Conservation (phyloP, 2,113 vertebrate species). For the Equus przewalskii region DNA sequence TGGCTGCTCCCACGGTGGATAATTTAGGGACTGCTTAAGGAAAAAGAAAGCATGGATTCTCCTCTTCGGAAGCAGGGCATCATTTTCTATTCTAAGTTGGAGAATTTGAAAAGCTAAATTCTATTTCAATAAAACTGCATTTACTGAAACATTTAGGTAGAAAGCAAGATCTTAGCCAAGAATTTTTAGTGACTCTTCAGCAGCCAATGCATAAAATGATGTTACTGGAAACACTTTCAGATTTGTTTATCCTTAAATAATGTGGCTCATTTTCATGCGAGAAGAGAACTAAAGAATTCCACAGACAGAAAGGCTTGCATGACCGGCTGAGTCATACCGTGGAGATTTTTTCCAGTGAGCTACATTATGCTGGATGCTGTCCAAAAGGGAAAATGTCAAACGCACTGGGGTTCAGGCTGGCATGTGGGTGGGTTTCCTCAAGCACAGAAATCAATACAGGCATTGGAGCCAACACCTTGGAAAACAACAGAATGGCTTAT, state of each 20-base stretch:
- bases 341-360: constrained; percentile 76
- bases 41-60: background rate
- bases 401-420: constrained; percentile 73
- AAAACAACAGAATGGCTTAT: constrained; percentile 65
- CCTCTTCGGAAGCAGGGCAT: background rate
- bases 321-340: constrained; percentile 70
- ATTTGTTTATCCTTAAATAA: constrained; percentile 79
- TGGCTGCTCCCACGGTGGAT: background rate
- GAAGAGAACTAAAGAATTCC: constrained; percentile 60
- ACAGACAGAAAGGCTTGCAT: constrained; percentile 66
- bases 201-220: constrained; percentile 38
- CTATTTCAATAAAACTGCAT: constrained; percentile 54
- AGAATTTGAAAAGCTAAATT: constrained; percentile 34
- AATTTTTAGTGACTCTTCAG: constrained; percentile 43
- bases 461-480: constrained; percentile 63
- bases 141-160: constrained; percentile 41
- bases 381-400: constrained; percentile 85
- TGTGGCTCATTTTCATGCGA: constrained; percentile 53
- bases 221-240: constrained; percentile 74
- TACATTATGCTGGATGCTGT: constrained; percentile 68
- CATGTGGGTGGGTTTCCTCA: constrained; percentile 84
- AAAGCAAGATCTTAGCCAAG: constrained; percentile 53
- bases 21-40: constrained; percentile 17
- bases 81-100: background rate
- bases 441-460: constrained; percentile 82